A percentile compares a stretch with the other conserved stretches of the same genome.
phyloP scores from a whole-genome alignment of 2,888 invertebrate species.

The Argyresthia goedartella region DNA sequence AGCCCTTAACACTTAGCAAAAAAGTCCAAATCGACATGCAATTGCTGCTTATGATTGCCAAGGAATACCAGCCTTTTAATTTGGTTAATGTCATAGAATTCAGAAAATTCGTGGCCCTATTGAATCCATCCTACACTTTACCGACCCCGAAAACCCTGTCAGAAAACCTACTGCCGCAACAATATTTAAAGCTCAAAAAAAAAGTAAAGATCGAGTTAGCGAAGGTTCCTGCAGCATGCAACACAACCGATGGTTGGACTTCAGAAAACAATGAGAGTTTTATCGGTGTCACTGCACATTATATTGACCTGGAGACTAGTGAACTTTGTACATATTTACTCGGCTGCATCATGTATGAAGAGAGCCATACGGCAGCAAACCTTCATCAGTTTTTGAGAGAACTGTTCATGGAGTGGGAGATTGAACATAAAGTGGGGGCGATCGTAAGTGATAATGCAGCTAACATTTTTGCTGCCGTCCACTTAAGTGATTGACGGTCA shows the following conservation, averaged over 20 bases:
- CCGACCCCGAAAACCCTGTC: slow-evolving; percentile 18
- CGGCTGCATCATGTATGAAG: background rate
- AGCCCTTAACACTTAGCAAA: background rate
- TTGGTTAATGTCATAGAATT: slow-evolving; percentile 19
- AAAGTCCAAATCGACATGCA: background rate
- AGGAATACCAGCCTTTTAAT: slow-evolving; percentile 11
- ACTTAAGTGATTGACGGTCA: slow-evolving; percentile 13
- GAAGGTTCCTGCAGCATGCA: slow-evolving; percentile 11
- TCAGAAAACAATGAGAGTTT: slow-evolving; percentile 20
- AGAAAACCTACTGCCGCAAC: slow-evolving; percentile 15
- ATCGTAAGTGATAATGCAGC: slow-evolving; percentile 15
- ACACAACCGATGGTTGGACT: slow-evolving; percentile 24
- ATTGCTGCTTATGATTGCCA: no score
- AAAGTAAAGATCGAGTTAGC: slow-evolving; percentile 10
- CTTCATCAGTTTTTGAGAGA: background rate
- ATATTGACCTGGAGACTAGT: slow-evolving; percentile 14
- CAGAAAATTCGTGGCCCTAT: slow-evolving; percentile 13
- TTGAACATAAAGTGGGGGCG: no score
- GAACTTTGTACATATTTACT: background rate
- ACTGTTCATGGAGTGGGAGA: background rate
- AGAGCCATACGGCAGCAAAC: background rate
- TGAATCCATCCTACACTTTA: slow-evolving; percentile 13
- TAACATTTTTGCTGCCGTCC: slow-evolving; percentile 15
- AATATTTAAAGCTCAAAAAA: slow-evolving; percentile 10
- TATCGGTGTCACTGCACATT: no score